Evolutionary conservation across 2,888 invertebrate species (phyloP), one percentile per base, ranked within the genome.

Genomic region (Eupeodes luniger): DNA sequence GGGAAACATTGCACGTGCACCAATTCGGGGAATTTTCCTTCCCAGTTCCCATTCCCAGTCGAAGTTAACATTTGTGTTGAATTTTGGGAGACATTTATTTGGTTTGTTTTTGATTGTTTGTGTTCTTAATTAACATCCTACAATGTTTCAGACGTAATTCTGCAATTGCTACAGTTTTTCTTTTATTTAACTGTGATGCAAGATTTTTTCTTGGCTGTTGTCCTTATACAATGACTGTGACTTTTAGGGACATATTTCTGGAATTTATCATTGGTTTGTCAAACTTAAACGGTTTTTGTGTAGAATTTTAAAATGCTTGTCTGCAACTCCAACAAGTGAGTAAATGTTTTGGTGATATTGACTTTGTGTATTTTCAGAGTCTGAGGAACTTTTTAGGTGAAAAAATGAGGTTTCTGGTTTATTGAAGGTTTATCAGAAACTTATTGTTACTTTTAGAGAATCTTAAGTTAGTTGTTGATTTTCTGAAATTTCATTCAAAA

Each of bases 51-150:
- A 27, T 27, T 27, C 27, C 27, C 74, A 72, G 61, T 66, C 79
- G 19, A 64, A 59, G 59, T 51, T 53, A 66, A n/a, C 57, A 34
- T 40, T 70, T 27, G 51, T 51, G 44, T 69, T 53, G 27, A 14
- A 59, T 57, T 64, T 14, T 69, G 70, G 64, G 64, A 70, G 78
- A 51, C 81, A 57, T 57, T 49, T 61, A 9, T 34, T 61, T 55
- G 47, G 66, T 40, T 47, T 53, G 62, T 72, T 44, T 40, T 57
- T 12, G 19, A 47, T 64, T 61, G 72, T 34, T 49, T 64, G 75
- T 75, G 51, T 79, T 75, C 69, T 79, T 86, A 86, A 86, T 86
- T 86, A 86, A 86, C 86, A 86, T 86, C 86, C 75, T 86, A 82
- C 85, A 82, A 53, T 74, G 85, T 82, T 16, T 47, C 9, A 49